phyloP scores from a whole-genome alignment of 2,797 vertebrate species.

The Argya squamiceps region DNA sequence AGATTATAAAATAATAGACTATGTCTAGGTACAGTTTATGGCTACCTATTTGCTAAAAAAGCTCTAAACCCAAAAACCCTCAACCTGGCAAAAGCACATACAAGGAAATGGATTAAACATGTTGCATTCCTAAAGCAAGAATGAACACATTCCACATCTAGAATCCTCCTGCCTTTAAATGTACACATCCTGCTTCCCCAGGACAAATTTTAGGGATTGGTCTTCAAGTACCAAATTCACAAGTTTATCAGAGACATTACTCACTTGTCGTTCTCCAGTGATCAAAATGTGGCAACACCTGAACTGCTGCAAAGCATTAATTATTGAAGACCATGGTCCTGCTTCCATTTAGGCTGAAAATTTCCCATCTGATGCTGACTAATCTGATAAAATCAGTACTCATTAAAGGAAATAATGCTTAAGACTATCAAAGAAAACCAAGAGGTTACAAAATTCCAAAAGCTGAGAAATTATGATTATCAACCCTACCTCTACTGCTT shows the following conservation, averaged over 20 bases:
- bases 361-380: background rate
- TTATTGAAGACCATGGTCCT: background rate
- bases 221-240: background rate
- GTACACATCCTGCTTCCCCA: background rate
- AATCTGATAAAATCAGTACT: background rate
- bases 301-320: background rate
- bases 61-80: rapidly evolving
- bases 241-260: background rate
- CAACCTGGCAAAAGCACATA: background rate
- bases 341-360: background rate
- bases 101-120: background rate
- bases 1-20: background rate
- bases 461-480: background rate
- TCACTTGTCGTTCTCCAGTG: background rate
- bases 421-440: background rate
- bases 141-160: background rate
- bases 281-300: background rate
- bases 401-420: background rate
- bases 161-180: background rate
- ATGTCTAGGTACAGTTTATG: background rate
- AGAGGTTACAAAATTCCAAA: background rate
- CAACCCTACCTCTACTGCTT: conserved; percentile 11
- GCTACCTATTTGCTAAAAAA: background rate
- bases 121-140: background rate
- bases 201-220: background rate